phyloP scores from a whole-genome alignment of 2,797 vertebrate species.

The Gobio occitaniae region DNA sequence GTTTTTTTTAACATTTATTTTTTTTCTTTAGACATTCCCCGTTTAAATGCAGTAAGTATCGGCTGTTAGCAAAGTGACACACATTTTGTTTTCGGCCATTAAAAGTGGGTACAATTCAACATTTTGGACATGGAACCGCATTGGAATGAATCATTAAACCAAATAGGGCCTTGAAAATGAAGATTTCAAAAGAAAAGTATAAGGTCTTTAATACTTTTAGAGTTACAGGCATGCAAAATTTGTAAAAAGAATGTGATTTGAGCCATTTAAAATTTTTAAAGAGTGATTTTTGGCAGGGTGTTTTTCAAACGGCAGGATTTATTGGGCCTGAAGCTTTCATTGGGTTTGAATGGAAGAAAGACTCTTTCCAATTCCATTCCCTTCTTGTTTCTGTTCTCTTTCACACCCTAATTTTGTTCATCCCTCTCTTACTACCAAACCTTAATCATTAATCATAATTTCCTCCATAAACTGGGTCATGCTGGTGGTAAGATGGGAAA shows the following conservation, averaged over 20 bases:
- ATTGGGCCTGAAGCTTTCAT: constrained; percentile 36
- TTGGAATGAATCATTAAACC: background rate
- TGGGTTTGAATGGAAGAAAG: background rate
- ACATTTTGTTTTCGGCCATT: too few species aligned
- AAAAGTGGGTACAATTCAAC: too few species aligned
- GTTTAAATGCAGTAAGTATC: too few species aligned
- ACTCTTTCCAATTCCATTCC: background rate
- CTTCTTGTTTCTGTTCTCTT: background rate
- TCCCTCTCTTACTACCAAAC: background rate
- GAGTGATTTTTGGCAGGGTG: constrained; percentile 1
- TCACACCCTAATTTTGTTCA: background rate
- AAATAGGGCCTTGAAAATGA: background rate
- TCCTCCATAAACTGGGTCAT: background rate
- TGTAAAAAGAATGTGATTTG: background rate
- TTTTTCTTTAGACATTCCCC: too few species aligned
- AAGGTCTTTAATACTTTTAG: background rate
- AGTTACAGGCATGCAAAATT: background rate
- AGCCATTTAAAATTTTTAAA: background rate
- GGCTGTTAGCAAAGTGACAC: too few species aligned
- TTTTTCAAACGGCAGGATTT: constrained; percentile 26
- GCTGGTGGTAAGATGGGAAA: background rate
- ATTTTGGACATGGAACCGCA: background rate
- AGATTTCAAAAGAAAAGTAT: background rate
- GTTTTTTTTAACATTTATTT: too few species aligned
- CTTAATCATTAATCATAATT: background rate